Evolutionary conservation across 2,797 vertebrate species (phyloP).

Genomic region (Eulemur rubriventer): DNA sequence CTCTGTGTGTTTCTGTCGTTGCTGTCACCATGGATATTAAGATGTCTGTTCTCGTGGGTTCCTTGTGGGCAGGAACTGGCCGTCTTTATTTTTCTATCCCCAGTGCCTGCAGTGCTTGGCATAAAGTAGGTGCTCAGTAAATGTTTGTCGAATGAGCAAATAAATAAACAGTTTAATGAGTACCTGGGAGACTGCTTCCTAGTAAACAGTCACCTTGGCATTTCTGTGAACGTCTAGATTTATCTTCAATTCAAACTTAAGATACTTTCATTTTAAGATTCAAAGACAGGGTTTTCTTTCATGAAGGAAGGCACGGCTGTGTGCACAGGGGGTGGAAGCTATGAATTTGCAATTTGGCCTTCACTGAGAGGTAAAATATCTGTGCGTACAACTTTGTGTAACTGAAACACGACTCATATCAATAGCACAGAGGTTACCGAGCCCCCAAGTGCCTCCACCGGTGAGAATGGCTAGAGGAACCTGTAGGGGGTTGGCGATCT

Average conservation of each 20-base stretch:
- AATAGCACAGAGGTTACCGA: background rate
- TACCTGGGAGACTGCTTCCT: conserved; percentile 36
- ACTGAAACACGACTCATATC: accelerated
- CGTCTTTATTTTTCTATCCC: background rate
- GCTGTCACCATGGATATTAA: background rate
- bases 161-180: conserved; percentile 40
- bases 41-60: background rate
- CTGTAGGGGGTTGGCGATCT: background rate
- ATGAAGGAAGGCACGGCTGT: accelerated
- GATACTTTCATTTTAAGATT: conserved; percentile 11
- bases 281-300: background rate
- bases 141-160: background rate
- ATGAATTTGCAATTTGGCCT: accelerated
- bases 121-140: conserved; percentile 57
- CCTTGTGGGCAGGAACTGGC: background rate
- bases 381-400: accelerated
- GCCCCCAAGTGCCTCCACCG: background rate
- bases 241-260: conserved; percentile 47
- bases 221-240: background rate
- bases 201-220: background rate
- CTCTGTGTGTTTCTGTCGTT: background rate
- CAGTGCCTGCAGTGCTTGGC: background rate
- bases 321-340: background rate
- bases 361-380: background rate
- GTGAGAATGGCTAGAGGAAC: background rate